Base-by-base conservation (phyloP, 2,888 invertebrate species). In the Tromatobia lineatoria region DNA sequence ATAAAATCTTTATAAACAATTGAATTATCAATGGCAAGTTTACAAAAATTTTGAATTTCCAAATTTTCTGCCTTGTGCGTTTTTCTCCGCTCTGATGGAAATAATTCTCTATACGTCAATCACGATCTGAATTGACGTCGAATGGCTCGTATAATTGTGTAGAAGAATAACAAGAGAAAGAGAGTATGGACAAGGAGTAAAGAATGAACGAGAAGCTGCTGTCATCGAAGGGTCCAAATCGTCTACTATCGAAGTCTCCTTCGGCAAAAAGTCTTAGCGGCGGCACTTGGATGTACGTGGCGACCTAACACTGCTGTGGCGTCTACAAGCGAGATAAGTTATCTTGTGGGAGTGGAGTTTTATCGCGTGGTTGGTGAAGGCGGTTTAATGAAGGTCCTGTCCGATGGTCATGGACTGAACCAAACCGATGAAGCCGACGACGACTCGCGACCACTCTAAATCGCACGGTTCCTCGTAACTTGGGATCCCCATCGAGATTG, bases 351-450 rank as follows among this genome's bases (percentile, higher is more conserved):
- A 67, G 89, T 87, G 87, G 89, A 88, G 88, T 86, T 91, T 91
- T 91, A 91, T 91, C 90, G 89, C 89, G 89, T 66, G 80, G 83
- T 80, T 64, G 76, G 81, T 59, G 86, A 77, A 87, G 88, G 82
- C 89, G 87, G 90, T 92, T 86, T 92, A 92, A 92, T 90, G 91
- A 92, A 89, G 91, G 91, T 92, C 87, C 86, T 87, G 87, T 88
- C 88, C 89, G 88, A 88, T 81, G 80, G 85, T 64, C 67, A 67
- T 64, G 74, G 57, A 38, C 47, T 45, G 29, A 34, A 54, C 59
- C 69, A 75, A 75, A 74, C 75, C 78, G 70, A 85, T 52, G 73
- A 71, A 71, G 77, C 71, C 78, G 70, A 85, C 66, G 11, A 61
- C 64, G 47, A 67, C 78, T 59, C 45, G 79, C 66, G 79, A 66